Base-by-base conservation (phyloP, 1,140 invertebrate species). In the Bursaphelenchus mucronatus region DNA sequence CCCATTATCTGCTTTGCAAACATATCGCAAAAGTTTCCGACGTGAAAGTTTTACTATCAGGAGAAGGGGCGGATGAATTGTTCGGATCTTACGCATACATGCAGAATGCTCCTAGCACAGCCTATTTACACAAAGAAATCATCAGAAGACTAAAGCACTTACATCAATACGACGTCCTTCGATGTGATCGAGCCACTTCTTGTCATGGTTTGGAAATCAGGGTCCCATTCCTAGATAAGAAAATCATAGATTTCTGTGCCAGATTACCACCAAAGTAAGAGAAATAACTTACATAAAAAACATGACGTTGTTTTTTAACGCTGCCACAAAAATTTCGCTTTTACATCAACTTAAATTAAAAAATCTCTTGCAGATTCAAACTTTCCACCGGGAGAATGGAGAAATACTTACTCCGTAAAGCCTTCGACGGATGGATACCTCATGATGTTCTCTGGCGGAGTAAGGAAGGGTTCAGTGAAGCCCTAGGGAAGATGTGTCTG, bases 1-100 rank as follows among this genome's bases (percentile, higher is more conserved):
- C 79, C 13, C 79, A 80, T 55, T 80, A 76, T 55, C 64, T 80
- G 5, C 69, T 80, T 8, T 80, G 78, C 63, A 67, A 71, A 59
- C 69, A 81, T 68, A 80, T 80, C 51, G 69, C 78, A 11, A 54
- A 56, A 5, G 74, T 66, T 40, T 76, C 70, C 0, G 73, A 80
- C 51, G 78, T 80, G 17, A 81, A 81, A 71, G 79, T 80, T 9
- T 66, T 80, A 10, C 66, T 78, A 39, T 78, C 76, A 7, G 77
- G 78, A 43, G 78, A 80, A 68, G 78, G 78, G 8, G 78, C 78
- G 17, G 78, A 80, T 68, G 78, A 80, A 68, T 62, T 80, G 17
- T 80, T 80, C 53, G 78, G 78, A n/a, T 80, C 76, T 13, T 80
- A 80, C 58, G 75, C 74, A 19, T 80, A 80, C 62, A 80, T 80